Base-by-base conservation (phyloP, 2,797 vertebrate species). In the Gallinago stenura region DNA sequence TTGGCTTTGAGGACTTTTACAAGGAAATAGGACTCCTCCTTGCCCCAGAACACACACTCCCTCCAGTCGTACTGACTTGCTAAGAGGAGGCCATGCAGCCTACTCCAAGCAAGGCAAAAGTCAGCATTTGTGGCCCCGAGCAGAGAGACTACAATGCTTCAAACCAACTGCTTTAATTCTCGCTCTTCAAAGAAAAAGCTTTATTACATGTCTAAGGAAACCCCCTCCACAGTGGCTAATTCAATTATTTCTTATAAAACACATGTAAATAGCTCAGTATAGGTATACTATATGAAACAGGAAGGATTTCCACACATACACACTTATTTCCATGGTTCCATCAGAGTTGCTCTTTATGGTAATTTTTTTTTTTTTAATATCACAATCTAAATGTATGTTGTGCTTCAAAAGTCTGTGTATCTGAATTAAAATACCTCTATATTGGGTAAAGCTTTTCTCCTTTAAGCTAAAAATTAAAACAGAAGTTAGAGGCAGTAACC, bases 241-340 rank as follows among this genome's bases (percentile, higher is more conserved):
- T 87, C n/a, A 80, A 77, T 62, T 70, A n/a, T 73, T 57, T 62
- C 12, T 46, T 71, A 41, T 4, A 61, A 93, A 85, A 57, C 26
- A 22, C 26, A 51, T 1, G 6, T 25, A 43, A 85, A 70, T 20
- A 72, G 20, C 24, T 77, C 39, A 72, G 15, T 51, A 16, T 53
- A 45, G 9, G 7, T 15, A 45, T 24, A 71, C 58, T 53, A 53
- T 2, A 72, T 9, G 21, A 85, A 92, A 78, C 12, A n/a, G 12
- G 6, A 65, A 7, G 15, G n/a, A 78, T 69, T 45, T 13, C 2
- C 6, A 6, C 0, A 1, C 3, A 2, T 25, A 33, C 2, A 7
- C 3, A 7, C 2, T 5, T 4, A 80, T 54, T 87, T 85, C 45
- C 19, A 65, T 24, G 1, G 60, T 37, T 78, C 15, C 19, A 66